Conservation (phyloP, 2,797 vertebrate genomes). For the Pteropus rufus region DNA sequence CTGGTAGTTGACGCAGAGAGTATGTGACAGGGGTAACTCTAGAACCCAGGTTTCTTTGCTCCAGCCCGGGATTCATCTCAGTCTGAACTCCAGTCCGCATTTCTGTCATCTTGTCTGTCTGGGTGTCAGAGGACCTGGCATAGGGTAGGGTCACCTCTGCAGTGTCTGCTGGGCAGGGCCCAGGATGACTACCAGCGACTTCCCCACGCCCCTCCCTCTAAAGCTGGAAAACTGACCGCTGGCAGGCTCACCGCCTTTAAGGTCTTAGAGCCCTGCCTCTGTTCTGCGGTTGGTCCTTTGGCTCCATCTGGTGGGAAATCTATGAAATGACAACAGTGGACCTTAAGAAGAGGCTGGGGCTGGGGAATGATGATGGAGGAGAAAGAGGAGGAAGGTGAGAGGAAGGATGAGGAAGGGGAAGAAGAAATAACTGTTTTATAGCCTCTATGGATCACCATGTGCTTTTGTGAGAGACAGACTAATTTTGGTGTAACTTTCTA, state of each 20-base stretch:
- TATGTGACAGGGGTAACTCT: not conserved
- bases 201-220: fast-evolving
- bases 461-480: not conserved
- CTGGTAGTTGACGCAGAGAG: not conserved
- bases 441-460: fast-evolving
- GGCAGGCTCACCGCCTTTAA: fast-evolving
- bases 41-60: not conserved
- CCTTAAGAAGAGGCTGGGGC: not conserved
- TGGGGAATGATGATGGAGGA: not conserved
- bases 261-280: not conserved
- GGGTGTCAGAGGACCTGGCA: not conserved
- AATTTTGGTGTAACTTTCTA: not conserved
- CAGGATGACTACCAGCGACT: not conserved
- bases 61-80: not conserved
- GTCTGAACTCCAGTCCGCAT: not conserved
- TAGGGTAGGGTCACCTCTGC: not conserved
- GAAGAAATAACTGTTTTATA: not conserved
- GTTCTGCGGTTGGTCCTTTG: not conserved
- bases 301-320: slow-evolving; percentile 26
- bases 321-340: not conserved
- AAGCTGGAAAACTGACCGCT: not conserved
- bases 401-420: not conserved
- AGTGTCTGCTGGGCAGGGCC: not conserved
- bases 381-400: not conserved
- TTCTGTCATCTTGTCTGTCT: not conserved